These are phyloP conservation scores for Lacanobia oleracea DNA, from an alignment of 2,888 invertebrate species.

Conservation along the genomic window DNA sequence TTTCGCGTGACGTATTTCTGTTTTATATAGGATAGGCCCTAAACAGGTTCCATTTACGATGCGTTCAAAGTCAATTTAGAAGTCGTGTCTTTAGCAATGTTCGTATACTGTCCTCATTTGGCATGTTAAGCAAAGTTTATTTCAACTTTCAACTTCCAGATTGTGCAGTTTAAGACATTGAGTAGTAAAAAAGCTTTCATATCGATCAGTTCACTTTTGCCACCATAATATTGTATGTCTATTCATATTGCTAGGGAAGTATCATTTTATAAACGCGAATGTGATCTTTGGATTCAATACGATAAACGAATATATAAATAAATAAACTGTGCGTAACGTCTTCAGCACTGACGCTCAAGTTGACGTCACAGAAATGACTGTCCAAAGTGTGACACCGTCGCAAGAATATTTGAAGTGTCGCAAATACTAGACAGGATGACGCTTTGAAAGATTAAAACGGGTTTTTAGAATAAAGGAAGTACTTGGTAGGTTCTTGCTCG, in stretches of 20 bases:
- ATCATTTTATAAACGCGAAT: neutral
- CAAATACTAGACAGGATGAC: constrained; percentile 18
- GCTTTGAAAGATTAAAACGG: neutral
- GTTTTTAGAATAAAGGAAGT: constrained; percentile 17
- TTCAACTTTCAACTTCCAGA: constrained; percentile 11
- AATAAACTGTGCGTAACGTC: constrained; percentile 13
- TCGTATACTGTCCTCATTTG: constrained; percentile 24
- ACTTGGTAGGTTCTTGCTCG: neutral
- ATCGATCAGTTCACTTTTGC: neutral
- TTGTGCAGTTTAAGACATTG: constrained; percentile 4
- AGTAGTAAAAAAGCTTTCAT: neutral
- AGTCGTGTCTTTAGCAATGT: constrained; percentile 48
- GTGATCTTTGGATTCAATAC: constrained; percentile 26
- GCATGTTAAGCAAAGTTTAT: neutral
- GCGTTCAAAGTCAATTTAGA: constrained; percentile 64
- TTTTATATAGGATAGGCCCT: constrained; percentile 60
- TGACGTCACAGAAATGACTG: constrained; percentile 32
- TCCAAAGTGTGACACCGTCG: constrained; percentile 28
- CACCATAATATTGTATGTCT: too few species aligned
- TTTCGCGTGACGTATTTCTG: constrained; percentile 66
- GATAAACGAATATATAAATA: neutral
- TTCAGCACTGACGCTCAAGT: constrained; percentile 12
- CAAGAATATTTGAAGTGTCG: constrained; percentile 16
- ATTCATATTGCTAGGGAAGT: neutral
- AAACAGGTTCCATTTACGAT: constrained; percentile 65